Evolutionary conservation across 2,888 invertebrate genomes (phyloP), one percentile per base, ranked within the genome.

Genomic region (Spilarctia lutea): DNA sequence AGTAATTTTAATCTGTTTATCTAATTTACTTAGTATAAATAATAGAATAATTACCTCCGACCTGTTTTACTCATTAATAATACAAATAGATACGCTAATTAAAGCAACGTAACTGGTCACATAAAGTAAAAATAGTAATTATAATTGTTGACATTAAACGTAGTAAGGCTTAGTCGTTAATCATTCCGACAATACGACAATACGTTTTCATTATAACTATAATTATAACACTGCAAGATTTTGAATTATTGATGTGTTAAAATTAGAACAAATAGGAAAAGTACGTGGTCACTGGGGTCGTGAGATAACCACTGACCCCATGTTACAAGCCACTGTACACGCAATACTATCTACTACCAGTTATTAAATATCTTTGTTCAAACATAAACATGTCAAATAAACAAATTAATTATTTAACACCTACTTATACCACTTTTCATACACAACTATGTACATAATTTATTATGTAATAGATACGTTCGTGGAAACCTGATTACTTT

Each of bases 231-330:
- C 83, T 87, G 82, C 79, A 77, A 75, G 75, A 78, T 80, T 79
- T 83, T 81, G 72, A 84, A 86, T 82, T 85, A 86, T 86, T 83
- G 85, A 86, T 86, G 83, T 83, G 83, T 89, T 92, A 90, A 91
- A 92, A 90, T 92, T 92, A 93, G 91, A 93, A 86, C 91, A 89
- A 91, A 89, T 89, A 91, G 94, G 94, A 94, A 94, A 94, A 93
- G 89, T 93, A 94, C 93, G 82, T 83, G 84, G 77, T 79, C 84
- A 83, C 86, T 86, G 83, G 83, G 87, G 85, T 85, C 84, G 80
- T 67, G 52, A 75, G 94, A 94, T 94, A 94, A 91, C 89, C 94
- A 91, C 77, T 88, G 91, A 92, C 90, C 93, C 72, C 63, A 72
- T 78, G 24, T 71, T 79, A 81, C 77, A 78, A 63, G 66, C 74